Evolutionary conservation across 23 tunicate species (phyloP), one percentile per base, ranked within the genome.

Genomic region (Ascidia mentula): DNA sequence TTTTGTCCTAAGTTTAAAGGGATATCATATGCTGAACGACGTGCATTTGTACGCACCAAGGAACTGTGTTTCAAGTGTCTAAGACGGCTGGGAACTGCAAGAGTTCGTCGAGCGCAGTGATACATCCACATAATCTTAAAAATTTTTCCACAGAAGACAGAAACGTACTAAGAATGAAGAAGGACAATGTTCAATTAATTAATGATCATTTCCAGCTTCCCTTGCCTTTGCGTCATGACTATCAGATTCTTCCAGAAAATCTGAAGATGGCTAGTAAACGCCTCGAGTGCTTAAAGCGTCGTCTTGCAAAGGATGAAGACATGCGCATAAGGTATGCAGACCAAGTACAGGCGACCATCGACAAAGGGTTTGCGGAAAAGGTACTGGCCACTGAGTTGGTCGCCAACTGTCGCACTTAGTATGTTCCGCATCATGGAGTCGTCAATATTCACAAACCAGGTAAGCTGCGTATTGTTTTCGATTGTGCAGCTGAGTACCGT

Each of bases 201-300:
- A 79, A 82, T 45, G 79, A 73, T 6, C 86, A 74, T 45, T 82
- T 31, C 33, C 33, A 82, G 34, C 33, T 82, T 2, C 79, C 72
- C 9, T 72, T 82, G n/a, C 79, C 73, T 26, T 82, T 79, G 86
- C 26, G 73, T 46, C 34, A 46, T 36, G 79, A 82, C 72, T 37
- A 39, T 9, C 46, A 46, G 26, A 46, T 53, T 22, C 26, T 82
- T 45, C 86, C 86, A 40, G 46, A 74, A 36, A 82, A 59, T 34
- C 75, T 28, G 0, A n/a, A 17, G 12, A 73, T 82, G 86, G 86
- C 86, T 1, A 31, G 4, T 12, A 53, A 17, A 35, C 79, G 86
- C 1, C 38, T 82, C 31, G 46, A n/a, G 24, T 34, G 37, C 35
- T 46, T 73, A 33, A 46, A 82, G 75, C 46, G 36, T 34, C 42